Evolutionary conservation across 2,113 vertebrate genomes (phyloP).

Genomic region (Lophotis ruficrista): DNA sequence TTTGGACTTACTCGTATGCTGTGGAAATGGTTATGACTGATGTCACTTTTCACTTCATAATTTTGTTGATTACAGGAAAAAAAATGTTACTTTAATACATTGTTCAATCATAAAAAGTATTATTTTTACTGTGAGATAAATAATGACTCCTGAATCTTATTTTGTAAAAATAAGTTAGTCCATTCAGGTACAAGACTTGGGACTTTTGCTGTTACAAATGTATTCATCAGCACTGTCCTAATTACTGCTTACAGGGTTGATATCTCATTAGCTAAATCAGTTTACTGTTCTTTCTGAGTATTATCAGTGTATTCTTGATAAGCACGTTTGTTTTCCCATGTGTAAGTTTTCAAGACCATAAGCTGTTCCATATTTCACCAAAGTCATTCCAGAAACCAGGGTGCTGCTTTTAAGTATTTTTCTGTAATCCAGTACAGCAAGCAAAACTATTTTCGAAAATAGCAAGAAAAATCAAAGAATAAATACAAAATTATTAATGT

Average conservation of each 20-base stretch:
- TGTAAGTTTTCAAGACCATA: not conserved
- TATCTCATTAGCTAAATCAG: not conserved
- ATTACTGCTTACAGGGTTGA: not conserved
- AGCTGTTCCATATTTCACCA: not conserved
- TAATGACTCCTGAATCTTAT: not conserved
- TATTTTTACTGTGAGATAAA: not conserved
- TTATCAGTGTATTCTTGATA: not conserved
- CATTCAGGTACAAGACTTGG: not conserved
- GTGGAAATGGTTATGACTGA: not conserved
- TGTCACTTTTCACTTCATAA: not conserved
- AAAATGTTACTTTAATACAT: not conserved
- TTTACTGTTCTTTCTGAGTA: not conserved
- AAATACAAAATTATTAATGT: not conserved
- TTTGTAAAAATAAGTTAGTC: not conserved
- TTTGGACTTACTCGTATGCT: not conserved
- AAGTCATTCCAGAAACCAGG: not conserved
- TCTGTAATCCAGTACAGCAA: not conserved
- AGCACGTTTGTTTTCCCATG: not conserved
- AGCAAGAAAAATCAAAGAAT: not conserved
- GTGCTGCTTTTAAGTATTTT: not conserved
- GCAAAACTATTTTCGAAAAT: not conserved
- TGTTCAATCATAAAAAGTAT: not conserved
- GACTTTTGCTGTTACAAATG: not conserved
- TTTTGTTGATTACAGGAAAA: not conserved
- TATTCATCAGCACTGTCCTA: not conserved